Conservation (phyloP, 2,113 vertebrate species). For the Apus apus region DNA sequence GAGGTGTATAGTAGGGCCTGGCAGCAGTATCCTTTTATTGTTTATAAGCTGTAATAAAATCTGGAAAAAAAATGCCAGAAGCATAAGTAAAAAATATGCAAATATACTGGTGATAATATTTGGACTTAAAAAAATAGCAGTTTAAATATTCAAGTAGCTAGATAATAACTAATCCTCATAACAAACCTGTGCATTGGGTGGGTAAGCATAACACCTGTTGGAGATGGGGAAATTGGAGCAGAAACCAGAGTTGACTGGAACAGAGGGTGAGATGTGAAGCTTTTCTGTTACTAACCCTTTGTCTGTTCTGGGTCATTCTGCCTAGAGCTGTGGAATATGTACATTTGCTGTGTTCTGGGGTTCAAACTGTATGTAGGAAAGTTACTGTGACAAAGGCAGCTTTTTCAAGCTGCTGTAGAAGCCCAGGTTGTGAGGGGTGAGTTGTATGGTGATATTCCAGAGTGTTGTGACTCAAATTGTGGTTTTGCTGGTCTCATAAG, state of each 20-base stretch:
- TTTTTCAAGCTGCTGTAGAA: neutral
- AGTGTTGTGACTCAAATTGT: neutral
- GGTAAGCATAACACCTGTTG: neutral
- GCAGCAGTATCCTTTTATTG: neutral
- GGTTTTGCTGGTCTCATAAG: neutral
- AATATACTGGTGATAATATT: neutral
- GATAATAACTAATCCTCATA: neutral
- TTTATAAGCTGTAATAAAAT: constrained; percentile 7
- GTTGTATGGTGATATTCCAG: neutral
- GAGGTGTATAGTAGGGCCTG: neutral
- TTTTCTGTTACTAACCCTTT: neutral
- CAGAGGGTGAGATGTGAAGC: neutral
- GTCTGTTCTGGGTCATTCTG: neutral
- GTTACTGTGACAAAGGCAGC: neutral
- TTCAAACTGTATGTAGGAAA: neutral
- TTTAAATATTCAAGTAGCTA: neutral
- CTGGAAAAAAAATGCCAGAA: constrained; percentile 10
- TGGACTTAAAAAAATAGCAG: neutral
- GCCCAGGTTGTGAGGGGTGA: neutral
- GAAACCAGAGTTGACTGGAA: neutral
- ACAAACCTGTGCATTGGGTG: neutral
- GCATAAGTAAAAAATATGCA: constrained; percentile 1
- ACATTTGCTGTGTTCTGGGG: neutral
- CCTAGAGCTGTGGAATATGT: neutral
- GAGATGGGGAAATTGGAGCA: neutral